Base-by-base conservation (phyloP, 2,888 invertebrate genomes). In the Morpho deidamia region DNA sequence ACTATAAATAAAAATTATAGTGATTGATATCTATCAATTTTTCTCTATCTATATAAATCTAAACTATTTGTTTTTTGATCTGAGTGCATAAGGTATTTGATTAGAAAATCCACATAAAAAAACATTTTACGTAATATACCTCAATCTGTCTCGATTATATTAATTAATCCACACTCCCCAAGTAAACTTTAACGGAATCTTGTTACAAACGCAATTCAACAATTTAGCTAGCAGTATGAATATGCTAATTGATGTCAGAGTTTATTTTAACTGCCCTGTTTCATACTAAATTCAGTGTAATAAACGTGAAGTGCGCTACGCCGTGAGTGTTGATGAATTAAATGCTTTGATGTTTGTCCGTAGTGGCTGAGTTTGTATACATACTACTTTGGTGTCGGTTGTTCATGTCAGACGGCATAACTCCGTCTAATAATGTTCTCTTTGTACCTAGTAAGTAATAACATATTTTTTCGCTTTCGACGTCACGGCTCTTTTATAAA, bases 241-340 rank as follows among this genome's bases (percentile, higher is more conserved):
- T 66, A 69, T 71, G 73, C 67, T 80, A 81, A 81, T 78, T 78
- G 71, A 73, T 75, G 74, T 76, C 73, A 69, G 67, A 72, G 72
- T 78, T 72, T 78, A 76, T 82, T 78, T 80, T 72, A 68, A 69
- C 34, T 69, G 65, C 60, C 60, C 61, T 60, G 56, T 65, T 61
- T 63, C 56, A 47, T 62, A 58, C 57, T 61, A 65, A 68, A 64
- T 67, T 66, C 62, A 59, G 65, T 67, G 64, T 64, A 67, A 69
- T 70, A 69, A 68, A 70, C 68, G 63, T 65, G 47, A 51, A 54
- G 57, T 65, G 62, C 63, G 65, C 61, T 46, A 11, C 32, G 9
- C 23, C 23, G 59, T 60, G 58, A 65, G 65, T 64, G 56, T 61
- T 56, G 63, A 69, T 67, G 73, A 71, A 76, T 77, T 71, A 69